Base-by-base conservation (phyloP, 1,140 invertebrate species). In the Polypedilum vanderplanki region DNA sequence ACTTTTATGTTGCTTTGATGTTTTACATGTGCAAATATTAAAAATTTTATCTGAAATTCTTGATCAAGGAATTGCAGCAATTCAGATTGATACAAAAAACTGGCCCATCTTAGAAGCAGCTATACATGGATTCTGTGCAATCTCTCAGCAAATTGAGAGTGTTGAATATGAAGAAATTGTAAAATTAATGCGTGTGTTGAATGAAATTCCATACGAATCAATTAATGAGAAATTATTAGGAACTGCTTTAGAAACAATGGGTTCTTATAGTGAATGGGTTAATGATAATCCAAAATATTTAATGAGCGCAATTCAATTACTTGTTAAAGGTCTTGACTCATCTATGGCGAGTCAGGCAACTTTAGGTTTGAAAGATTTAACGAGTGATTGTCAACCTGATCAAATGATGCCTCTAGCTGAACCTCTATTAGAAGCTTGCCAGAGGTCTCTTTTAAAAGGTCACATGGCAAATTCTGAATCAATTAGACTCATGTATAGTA, bases 311-410 rank as follows among this genome's bases (percentile, higher is more conserved):
- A 83, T 84, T 22, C 87, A 89, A 9, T 83, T 91, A 17, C 84
- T 95, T 78, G 84, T 91, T 2, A 87, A 89, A 74, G 89, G 85
- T 41, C 84, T 93, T 1, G 89, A 89, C 77, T 82, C 87, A 0
- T 87, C 91, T 17, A 87, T 92, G n/a, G 87, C 91, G 0, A 86
- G 88, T 1, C 86, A 89, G 74, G 93, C 94, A 0, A 95, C 94
- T 10, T 88, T 96, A 82, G 93, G 95, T 3, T 84, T 97, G 0
- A 94, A 94, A 79, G 94, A 96, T 78, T 87, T 97, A 22, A 90
- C 91, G 2, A 84, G 89, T 18, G 93, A 95, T 80, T 95, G 93
- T 80, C 86, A 88, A 75, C 80, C 86, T 5, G 17, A 18, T 20
- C 87, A 89, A 79, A 84, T 97, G 22, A 85, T 87, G 67, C 90